A percentile compares a stretch with the other conserved stretches of the same genome.
These are phyloP conservation scores for Geopemphigus sp. DNA, from an alignment of 1,140 invertebrate genomes.

Conservation along the genomic window DNA sequence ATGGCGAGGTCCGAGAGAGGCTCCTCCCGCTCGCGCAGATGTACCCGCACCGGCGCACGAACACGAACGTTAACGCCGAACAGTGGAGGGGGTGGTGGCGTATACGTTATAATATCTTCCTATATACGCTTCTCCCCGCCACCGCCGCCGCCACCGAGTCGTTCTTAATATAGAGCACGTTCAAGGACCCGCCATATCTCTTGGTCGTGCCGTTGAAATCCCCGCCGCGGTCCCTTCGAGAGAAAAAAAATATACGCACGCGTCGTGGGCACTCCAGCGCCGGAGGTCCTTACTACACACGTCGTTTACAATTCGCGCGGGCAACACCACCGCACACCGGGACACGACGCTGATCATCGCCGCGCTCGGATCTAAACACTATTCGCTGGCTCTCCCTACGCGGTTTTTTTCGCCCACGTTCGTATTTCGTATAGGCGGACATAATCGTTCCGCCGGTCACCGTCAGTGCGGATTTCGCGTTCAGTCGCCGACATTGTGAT, in stretches of 20 bases:
- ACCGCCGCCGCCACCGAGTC: background rate
- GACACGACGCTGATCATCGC: no score
- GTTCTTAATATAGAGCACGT: constrained; percentile 48
- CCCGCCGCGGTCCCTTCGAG: background rate
- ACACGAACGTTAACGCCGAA: no score
- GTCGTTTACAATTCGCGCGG: background rate
- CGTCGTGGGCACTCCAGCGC: constrained; percentile 1
- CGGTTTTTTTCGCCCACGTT: no score
- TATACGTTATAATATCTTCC: background rate
- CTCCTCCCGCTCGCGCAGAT: constrained; percentile 40
- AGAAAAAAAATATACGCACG: background rate
- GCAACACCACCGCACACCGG: background rate
- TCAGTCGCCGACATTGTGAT: background rate
- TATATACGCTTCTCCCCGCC: background rate
- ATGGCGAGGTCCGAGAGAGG: constrained; percentile 38
- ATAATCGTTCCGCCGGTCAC: no score
- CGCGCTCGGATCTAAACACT: no score
- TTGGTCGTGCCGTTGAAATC: background rate
- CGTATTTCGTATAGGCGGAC: no score
- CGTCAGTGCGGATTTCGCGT: no score
- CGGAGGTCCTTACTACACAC: background rate
- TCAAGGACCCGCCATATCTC: constrained; percentile 47
- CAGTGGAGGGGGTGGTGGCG: no score
- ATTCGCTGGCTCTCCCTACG: no score
- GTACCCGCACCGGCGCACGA: background rate